A percentile compares a stretch with the other conserved stretches of the same genome.
Conservation (phyloP, 37 sponge, comb jelly and placozoan genomes). For the Halisarca cf. caerulea region DNA sequence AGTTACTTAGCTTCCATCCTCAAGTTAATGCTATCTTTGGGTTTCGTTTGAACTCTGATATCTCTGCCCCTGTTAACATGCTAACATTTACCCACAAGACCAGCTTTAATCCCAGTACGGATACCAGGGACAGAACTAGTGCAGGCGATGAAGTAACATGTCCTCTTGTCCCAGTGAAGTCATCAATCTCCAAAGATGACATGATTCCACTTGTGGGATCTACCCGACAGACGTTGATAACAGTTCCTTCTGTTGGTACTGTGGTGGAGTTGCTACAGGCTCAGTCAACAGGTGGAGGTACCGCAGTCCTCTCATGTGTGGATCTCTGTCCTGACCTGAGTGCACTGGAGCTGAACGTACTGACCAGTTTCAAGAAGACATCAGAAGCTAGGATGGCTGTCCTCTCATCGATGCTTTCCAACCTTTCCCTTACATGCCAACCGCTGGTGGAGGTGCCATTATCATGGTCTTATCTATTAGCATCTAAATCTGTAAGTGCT, state of each 20-base stretch:
- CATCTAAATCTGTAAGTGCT: neutral
- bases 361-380: constrained; percentile 28
- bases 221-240: neutral
- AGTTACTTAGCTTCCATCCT: constrained; percentile 43
- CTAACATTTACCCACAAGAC: neutral
- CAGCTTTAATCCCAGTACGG: neutral
- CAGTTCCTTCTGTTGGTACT: neutral
- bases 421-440: neutral
- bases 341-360: constrained; percentile 33
- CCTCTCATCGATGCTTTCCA: neutral
- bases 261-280: no score
- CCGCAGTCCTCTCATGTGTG: constrained; percentile 37
- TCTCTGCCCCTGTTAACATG: neutral
- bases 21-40: constrained; percentile 25
- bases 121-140: neutral
- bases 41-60: neutral
- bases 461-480: neutral
- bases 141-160: neutral
- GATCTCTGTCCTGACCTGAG: constrained; percentile 44
- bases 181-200: neutral
- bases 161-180: neutral
- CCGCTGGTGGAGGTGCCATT: neutral
- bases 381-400: neutral
- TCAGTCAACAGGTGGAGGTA: no score
- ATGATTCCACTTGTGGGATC: neutral